Base-by-base conservation (phyloP, 2,113 vertebrate genomes). In the Rhombomys opimus region DNA sequence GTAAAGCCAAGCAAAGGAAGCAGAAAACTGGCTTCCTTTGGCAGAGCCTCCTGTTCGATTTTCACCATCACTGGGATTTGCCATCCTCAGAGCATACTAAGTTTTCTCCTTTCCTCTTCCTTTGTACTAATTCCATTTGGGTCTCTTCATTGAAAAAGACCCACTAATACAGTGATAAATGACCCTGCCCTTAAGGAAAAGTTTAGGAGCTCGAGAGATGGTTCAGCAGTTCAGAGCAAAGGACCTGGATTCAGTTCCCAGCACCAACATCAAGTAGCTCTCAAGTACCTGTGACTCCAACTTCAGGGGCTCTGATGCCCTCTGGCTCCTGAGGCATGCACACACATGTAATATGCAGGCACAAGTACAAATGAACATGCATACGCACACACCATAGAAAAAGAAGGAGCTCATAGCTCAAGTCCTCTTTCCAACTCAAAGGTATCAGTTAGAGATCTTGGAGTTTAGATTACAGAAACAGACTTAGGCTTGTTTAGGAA, bases 361-460 rank as follows among this genome's bases (percentile, higher is more conserved):
- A 63, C 57, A 38, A 6, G 27, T 5, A 1, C 13, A 84, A 22
- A 20, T 22, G 46, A 5, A 61, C 22, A 17, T 41, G n/a, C 15
- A 41, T 9, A 11, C 70, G 18, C 70, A 22, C 70, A 38, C 27
- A 35, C 30, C 57, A 80, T 6, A 32, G 4, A 25, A 23, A 46
- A 46, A 80, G 25, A 41, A 14, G 50, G 17, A 87, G 32, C 61
- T 68, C 18, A 61, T 86, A 93, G n/a, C 50, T 57, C 76, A 38
- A 35, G 2, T 52, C 27, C 38, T 92, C 67, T 94, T 73, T 85
- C 14, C 22, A 63, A 41, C 70, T 90, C 30, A 80, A 81, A 57
- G n/a, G 38, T 90, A 61, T 77, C 75, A 76, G 32, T 73, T 84
- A 95, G 94, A 76, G 25, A 88, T 80, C 68, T 92, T 73, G 61